These are phyloP conservation scores for Muraenolepis orangiensis DNA, from an alignment of 2,797 vertebrate genomes.

Conservation along the genomic window DNA sequence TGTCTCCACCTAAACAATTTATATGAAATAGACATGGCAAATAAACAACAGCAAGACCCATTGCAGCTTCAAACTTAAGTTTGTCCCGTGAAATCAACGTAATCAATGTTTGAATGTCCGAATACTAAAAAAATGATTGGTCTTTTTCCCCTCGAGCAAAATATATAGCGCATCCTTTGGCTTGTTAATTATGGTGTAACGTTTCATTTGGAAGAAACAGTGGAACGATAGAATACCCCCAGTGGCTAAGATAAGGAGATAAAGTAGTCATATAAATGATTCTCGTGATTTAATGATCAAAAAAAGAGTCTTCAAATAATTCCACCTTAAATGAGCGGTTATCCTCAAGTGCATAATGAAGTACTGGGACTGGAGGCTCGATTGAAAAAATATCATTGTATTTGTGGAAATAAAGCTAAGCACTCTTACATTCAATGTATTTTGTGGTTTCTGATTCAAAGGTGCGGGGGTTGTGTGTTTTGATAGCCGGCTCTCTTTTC, in stretches of 20 bases:
- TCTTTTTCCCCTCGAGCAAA: background rate
- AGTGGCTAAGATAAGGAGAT: background rate
- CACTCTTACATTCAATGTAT: background rate
- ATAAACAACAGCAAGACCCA: too few relatives aligned
- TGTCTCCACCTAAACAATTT: too few relatives aligned
- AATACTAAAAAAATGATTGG: background rate
- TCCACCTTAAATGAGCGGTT: background rate
- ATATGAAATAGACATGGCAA: too few relatives aligned
- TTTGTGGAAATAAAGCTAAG: background rate
- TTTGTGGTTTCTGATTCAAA: background rate
- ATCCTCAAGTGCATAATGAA: background rate
- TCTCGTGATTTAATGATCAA: background rate
- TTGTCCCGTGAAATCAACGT: too few relatives aligned
- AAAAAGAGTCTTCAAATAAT: background rate
- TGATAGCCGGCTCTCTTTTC: background rate
- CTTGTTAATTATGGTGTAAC: background rate
- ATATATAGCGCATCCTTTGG: background rate
- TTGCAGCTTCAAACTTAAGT: too few relatives aligned
- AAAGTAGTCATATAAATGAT: background rate
- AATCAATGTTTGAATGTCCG: too few relatives aligned
- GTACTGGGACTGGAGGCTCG: background rate
- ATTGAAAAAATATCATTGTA: background rate
- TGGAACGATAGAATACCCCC: background rate
- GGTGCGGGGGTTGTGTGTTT: background rate
- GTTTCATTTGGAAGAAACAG: background rate